Conservation (phyloP, 2,888 invertebrate genomes). For the Spodoptera picta region DNA sequence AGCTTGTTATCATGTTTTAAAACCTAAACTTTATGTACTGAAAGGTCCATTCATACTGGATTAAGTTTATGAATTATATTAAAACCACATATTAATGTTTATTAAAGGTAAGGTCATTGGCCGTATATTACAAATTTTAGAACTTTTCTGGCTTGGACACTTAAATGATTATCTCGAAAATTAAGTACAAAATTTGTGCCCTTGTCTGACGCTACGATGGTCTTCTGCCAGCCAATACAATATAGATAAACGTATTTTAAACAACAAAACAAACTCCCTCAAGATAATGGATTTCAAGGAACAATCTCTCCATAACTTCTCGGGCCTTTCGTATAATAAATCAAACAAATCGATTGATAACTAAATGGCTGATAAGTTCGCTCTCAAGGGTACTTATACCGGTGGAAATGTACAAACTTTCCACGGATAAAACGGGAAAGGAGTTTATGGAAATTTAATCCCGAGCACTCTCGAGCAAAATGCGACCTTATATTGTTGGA, state of each 20-base stretch:
- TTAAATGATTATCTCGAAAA: no score
- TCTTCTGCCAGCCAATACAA: no score
- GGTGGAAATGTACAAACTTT: slow-evolving; percentile 6
- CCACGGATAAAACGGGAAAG: slow-evolving; percentile 6
- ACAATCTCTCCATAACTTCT: slow-evolving; percentile 1
- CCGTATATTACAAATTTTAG: no score
- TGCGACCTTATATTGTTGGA: slow-evolving; percentile 3
- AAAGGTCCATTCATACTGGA: no score
- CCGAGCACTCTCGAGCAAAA: slow-evolving; percentile 17
- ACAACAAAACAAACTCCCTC: neutral
- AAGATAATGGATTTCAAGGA: slow-evolving; percentile 6
- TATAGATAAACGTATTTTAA: neutral
- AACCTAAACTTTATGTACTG: no score
- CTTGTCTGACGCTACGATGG: no score
- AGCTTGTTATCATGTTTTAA: no score
- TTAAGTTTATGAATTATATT: no score
- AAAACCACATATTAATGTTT: no score
- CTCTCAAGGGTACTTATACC: slow-evolving; percentile 8
- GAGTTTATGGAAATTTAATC: slow-evolving; percentile 20
- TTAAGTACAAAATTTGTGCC: no score
- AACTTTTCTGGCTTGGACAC: no score
- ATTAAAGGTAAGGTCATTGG: no score
- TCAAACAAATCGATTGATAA: slow-evolving; percentile 25
- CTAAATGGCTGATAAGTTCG: slow-evolving; percentile 24
- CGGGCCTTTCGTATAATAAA: slow-evolving; percentile 15